Conservation (phyloP, 2,797 vertebrate species). For the Champsocephalus gunnari region DNA sequence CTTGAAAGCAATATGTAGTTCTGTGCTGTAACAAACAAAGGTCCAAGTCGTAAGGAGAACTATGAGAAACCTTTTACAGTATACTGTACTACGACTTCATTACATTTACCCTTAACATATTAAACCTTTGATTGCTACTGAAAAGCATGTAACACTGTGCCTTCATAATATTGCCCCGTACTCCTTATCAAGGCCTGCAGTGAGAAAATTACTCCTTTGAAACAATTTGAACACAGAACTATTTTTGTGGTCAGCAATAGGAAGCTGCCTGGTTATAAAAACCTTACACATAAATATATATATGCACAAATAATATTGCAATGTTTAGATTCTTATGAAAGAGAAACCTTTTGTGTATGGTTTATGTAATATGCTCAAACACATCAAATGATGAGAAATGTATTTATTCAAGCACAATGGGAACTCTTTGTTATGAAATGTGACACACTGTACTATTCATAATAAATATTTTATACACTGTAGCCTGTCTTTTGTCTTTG, state of each 20-base stretch:
- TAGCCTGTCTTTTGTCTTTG: constrained; percentile 31
- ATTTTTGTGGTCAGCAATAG: constrained; percentile 78
- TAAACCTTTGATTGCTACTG: constrained; percentile 51
- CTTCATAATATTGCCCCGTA: constrained; percentile 59
- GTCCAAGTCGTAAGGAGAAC: constrained; percentile 9
- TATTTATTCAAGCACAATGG: constrained; percentile 81
- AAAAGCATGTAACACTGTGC: constrained; percentile 79
- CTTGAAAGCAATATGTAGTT: constrained; percentile 66
- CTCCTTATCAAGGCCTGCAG: constrained; percentile 49
- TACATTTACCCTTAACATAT: constrained; percentile 16
- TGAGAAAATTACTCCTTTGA: constrained; percentile 57
- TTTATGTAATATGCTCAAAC: constrained; percentile 76
- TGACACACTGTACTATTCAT: constrained; percentile 81
- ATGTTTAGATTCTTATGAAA: constrained; percentile 60
- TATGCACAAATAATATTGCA: constrained; percentile 72
- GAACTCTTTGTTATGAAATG: constrained; percentile 79
- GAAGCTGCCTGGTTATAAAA: constrained; percentile 66
- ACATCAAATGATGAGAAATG: constrained; percentile 73
- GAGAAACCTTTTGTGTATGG: constrained; percentile 50
- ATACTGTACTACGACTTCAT: constrained; percentile 30
- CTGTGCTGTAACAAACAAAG: constrained; percentile 37
- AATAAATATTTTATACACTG: constrained; percentile 86
- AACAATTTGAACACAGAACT: constrained; percentile 63
- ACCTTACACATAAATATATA: constrained; percentile 24
- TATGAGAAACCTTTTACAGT: constrained; percentile 15